Conservation (phyloP, 2,888 invertebrate species). For the Azorinus chamasolen region DNA sequence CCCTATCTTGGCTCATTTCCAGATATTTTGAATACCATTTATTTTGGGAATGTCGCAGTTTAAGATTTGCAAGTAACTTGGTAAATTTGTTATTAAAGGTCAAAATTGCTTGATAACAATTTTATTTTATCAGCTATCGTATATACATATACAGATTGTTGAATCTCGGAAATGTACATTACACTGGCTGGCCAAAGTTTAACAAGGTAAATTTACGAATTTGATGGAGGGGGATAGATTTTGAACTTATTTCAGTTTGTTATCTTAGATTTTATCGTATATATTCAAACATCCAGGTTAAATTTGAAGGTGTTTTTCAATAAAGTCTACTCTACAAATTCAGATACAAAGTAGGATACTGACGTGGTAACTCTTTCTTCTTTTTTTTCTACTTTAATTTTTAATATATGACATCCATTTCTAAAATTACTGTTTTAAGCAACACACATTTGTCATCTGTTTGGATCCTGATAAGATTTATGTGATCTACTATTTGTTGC, state of each 20-base stretch:
- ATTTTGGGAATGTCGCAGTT: constrained; percentile 62
- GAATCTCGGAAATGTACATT: constrained; percentile 33
- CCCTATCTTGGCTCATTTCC: constrained; percentile 51
- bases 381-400: too few relatives aligned
- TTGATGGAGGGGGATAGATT: not conserved
- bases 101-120: constrained; percentile 61
- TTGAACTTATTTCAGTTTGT: constrained; percentile 22
- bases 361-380: too few relatives aligned
- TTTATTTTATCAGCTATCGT: constrained; percentile 53
- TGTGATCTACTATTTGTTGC: too few relatives aligned
- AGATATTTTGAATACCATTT: constrained; percentile 65
- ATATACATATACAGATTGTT: constrained; percentile 14
- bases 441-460: too few relatives aligned
- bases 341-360: too few relatives aligned
- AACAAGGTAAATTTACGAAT: too few relatives aligned
- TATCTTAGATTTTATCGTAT: constrained; percentile 39
- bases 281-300: constrained; percentile 5
- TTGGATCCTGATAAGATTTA: too few relatives aligned
- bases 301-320: too few relatives aligned
- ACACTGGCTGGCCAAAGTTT: not conserved
- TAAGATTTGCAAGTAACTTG: constrained; percentile 66
- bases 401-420: too few relatives aligned
- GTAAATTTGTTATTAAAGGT: constrained; percentile 70
- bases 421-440: too few relatives aligned
- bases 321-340: too few relatives aligned